These are phyloP conservation scores for Synodontis membranacea DNA, from an alignment of 2,113 vertebrate genomes.

Conservation along the genomic window DNA sequence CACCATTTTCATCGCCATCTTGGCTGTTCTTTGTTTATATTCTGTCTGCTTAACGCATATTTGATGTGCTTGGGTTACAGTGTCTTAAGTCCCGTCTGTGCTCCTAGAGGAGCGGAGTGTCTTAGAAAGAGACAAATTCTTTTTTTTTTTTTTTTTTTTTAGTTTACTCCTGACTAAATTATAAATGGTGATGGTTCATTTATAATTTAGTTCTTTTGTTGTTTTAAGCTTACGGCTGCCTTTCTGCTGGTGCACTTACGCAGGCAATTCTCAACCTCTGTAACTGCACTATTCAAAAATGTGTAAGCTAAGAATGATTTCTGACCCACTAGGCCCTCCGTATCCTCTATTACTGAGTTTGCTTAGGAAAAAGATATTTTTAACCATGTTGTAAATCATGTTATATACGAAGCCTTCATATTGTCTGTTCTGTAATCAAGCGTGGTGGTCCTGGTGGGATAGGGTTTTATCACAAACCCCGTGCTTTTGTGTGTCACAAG, in stretches of 20 bases:
- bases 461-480: conserved; percentile 11
- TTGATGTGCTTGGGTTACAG: conserved; percentile 3
- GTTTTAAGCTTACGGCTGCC: not conserved
- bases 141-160: no score
- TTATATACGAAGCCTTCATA: not conserved
- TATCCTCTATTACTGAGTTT: not conserved
- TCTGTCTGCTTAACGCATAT: not conserved
- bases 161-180: conserved; percentile 11
- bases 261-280: conserved; percentile 39
- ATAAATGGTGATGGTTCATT: conserved; percentile 14
- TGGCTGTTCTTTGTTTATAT: not conserved
- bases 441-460: not conserved
- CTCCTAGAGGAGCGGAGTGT: not conserved
- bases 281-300: not conserved
- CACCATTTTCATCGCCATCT: not conserved
- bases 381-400: not conserved
- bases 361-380: not conserved
- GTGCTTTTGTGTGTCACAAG: conserved; percentile 35
- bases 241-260: conserved; percentile 6
- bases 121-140: not conserved
- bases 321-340: not conserved
- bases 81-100: not conserved
- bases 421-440: not conserved
- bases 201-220: conserved; percentile 20
- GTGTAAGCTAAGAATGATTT: conserved; percentile 20